Conservation (phyloP, 2,797 vertebrate species). For the Neomorphus geoffroyi region DNA sequence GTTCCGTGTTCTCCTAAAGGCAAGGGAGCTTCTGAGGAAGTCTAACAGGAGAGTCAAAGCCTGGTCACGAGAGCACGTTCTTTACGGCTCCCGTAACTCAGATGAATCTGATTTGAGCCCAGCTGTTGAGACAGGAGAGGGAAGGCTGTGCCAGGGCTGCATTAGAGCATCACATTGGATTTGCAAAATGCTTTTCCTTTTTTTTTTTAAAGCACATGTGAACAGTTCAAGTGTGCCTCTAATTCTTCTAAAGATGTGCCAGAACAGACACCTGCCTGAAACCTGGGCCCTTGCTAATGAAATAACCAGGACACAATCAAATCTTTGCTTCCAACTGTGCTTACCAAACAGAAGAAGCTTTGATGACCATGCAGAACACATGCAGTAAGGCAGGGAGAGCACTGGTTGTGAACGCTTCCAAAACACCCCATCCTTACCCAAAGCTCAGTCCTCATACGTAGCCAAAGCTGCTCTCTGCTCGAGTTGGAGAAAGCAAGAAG, state of each 20-base stretch:
- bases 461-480: slow-evolving; percentile 28
- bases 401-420: not conserved
- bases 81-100: not conserved
- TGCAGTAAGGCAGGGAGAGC: not conserved
- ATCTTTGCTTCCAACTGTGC: not conserved
- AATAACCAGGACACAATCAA: not conserved
- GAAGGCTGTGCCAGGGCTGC: not conserved
- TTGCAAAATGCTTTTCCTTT: not conserved
- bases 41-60: not conserved
- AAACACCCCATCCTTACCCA: slow-evolving; percentile 6
- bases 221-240: not conserved
- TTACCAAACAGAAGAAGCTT: slow-evolving; percentile 29
- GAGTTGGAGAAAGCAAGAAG: not conserved
- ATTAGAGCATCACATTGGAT: not conserved
- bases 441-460: not conserved
- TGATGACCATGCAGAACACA: not conserved
- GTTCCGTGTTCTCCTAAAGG: not conserved
- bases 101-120: not conserved
- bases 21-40: not conserved
- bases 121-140: slow-evolving; percentile 33
- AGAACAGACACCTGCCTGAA: slow-evolving; percentile 47
- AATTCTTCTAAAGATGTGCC: not conserved
- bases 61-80: not conserved
- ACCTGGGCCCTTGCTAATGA: slow-evolving; percentile 48
- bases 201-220: not conserved